phyloP scores from a whole-genome alignment of 1,140 invertebrate genomes.

The Eufriesea mexicana region DNA sequence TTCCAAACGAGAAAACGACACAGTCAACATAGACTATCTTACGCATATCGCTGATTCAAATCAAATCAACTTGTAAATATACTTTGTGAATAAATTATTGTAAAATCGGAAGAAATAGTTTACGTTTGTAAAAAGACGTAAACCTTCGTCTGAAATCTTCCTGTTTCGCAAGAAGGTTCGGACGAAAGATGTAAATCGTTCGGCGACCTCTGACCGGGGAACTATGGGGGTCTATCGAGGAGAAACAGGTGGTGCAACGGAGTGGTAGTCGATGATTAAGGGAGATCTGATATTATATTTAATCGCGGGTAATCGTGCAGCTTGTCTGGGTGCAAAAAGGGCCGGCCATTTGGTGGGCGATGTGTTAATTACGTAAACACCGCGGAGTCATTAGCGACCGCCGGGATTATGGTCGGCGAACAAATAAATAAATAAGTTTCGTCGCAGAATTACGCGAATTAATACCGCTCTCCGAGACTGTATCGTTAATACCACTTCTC shows the following conservation, averaged over 20 bases:
- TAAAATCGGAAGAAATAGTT: no score
- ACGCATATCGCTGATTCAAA: no score
- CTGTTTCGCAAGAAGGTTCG: no score
- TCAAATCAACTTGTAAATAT: no score
- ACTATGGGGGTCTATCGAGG: background rate
- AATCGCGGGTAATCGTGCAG: background rate
- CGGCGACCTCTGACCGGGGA: no score
- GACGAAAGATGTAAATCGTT: background rate
- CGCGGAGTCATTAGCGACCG: slow-evolving; percentile 5
- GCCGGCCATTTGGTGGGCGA: background rate
- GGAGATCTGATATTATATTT: background rate
- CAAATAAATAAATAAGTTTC: slow-evolving; percentile 35
- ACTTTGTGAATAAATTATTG: no score
- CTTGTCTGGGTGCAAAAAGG: background rate
- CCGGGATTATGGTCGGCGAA: background rate
- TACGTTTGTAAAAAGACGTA: no score
- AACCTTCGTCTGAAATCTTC: no score
- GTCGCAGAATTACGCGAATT: background rate
- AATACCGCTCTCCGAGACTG: background rate
- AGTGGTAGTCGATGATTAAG: background rate
- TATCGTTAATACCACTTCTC: background rate
- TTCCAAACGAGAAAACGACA: no score
- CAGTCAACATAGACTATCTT: no score
- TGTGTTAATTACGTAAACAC: slow-evolving; percentile 26
- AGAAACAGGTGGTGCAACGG: background rate